Evolutionary conservation across 1,140 invertebrate genomes (phyloP).

Genomic region (Dryas iulia): DNA sequence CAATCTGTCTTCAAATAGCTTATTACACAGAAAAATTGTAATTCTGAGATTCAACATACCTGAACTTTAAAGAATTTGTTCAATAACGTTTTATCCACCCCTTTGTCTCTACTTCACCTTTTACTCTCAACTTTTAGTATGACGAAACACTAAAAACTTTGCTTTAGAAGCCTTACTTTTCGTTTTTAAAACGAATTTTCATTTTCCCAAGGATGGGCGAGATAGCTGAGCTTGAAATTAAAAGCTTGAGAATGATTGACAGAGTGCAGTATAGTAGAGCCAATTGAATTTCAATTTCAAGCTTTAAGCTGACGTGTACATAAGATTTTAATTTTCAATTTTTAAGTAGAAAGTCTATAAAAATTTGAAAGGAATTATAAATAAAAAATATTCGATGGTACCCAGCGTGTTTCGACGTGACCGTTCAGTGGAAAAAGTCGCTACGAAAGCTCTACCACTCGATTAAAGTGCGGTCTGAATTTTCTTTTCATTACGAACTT

Average conservation of each 20-base stretch:
- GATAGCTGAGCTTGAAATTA: not conserved
- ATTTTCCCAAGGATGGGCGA: not conserved
- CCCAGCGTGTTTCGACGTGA: conserved; percentile 4
- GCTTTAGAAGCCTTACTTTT: no score
- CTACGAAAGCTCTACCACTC: not conserved
- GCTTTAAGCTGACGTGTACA: not conserved
- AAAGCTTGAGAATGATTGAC: not conserved
- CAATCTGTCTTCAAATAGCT: no score
- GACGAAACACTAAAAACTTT: no score
- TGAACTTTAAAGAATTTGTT: no score
- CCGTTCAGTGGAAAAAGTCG: conserved; percentile 3
- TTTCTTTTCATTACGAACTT: not conserved
- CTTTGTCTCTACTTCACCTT: no score
- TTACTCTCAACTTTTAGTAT: no score
- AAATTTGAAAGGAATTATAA: not conserved
- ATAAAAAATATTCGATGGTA: conserved; percentile 11
- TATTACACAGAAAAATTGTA: no score
- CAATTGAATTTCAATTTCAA: not conserved
- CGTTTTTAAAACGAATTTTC: not conserved
- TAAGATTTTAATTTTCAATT: not conserved
- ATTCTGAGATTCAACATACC: no score
- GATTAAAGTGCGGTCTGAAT: conserved; percentile 7
- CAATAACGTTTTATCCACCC: no score
- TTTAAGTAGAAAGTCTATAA: not conserved
- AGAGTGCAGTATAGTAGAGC: not conserved